Percentiles rank a stretch among this genome's conserved stretches.
Evolutionary conservation across 2,113 vertebrate species (phyloP).

Genomic region (Menidia beryllina): DNA sequence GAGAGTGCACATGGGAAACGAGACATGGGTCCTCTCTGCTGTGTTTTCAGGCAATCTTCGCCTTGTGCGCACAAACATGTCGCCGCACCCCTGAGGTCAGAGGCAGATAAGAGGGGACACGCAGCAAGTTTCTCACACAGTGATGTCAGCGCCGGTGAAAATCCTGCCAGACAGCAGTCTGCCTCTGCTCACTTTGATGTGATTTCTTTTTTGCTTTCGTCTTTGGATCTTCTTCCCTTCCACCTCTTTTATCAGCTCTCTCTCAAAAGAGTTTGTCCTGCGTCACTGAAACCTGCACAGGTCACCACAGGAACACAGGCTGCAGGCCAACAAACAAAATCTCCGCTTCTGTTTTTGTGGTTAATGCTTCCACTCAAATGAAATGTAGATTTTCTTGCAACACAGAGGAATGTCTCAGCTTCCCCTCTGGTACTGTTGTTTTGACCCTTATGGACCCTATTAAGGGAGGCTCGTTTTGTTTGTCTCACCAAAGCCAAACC

Average conservation of each 20-base stretch:
- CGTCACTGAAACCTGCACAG: constrained; percentile 34
- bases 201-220: constrained; percentile 20
- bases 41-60: constrained; percentile 37
- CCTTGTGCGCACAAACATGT: constrained; percentile 13
- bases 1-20: constrained; percentile 25
- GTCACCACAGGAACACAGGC: background rate
- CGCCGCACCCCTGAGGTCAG: constrained; percentile 59
- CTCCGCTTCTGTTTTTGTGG: constrained; percentile 33
- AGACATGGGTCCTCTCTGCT: constrained; percentile 12
- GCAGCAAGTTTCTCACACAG: constrained; percentile 64
- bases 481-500: constrained; percentile 10
- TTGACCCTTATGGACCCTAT: constrained; percentile 42
- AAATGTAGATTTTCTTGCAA: constrained; percentile 56
- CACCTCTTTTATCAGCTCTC: constrained; percentile 13
- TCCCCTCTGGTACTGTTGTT: constrained; percentile 54
- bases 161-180: constrained; percentile 31
- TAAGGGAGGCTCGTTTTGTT: constrained; percentile 36
- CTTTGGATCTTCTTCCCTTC: constrained; percentile 1
- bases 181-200: constrained; percentile 23
- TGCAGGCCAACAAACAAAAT: constrained; percentile 3
- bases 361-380: constrained; percentile 50
- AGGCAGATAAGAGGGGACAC: constrained; percentile 63
- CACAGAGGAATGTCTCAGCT: constrained; percentile 38
- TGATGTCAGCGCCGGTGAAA: constrained; percentile 72
- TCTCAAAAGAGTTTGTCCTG: constrained; percentile 38